Evolutionary conservation across 2,888 invertebrate genomes (phyloP).

Genomic region (Hirtodrosophila duncani): DNA sequence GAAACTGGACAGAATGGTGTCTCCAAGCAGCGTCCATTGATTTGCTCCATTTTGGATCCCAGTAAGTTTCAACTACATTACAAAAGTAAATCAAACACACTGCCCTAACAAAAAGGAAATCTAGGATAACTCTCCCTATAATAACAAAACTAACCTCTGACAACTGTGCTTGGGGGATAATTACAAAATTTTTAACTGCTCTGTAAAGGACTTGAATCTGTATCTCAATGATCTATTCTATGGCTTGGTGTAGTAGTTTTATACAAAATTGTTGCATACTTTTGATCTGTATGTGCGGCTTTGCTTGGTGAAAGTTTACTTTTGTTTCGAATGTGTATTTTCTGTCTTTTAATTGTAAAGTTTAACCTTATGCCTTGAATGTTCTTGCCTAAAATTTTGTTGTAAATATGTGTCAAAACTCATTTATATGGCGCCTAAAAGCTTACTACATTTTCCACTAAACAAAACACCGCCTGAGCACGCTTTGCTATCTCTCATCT

Average conservation of each 20-base stretch:
- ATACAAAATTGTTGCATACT: not conserved
- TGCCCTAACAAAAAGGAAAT: constrained; percentile 31
- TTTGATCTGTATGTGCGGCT: not conserved
- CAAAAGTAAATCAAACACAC: constrained; percentile 9
- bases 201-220: not conserved
- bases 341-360: no score
- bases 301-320: no score
- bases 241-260: not conserved
- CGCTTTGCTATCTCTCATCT: constrained; percentile 4
- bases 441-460: constrained; percentile 15
- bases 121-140: constrained; percentile 9
- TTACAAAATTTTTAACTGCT: constrained; percentile 23
- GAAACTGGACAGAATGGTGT: constrained; percentile 76
- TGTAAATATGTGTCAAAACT: no score
- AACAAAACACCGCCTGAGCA: constrained; percentile 38
- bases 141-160: constrained; percentile 60
- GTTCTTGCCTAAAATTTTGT: no score
- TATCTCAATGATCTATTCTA: not conserved
- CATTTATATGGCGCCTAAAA: no score
- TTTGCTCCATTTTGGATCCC: constrained; percentile 78
- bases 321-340: no score
- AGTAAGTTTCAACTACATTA: constrained; percentile 68
- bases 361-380: no score
- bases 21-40: constrained; percentile 75
- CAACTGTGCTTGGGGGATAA: constrained; percentile 27